Conservation (phyloP, 2,888 invertebrate species). For the Ariolimax columbianus region DNA sequence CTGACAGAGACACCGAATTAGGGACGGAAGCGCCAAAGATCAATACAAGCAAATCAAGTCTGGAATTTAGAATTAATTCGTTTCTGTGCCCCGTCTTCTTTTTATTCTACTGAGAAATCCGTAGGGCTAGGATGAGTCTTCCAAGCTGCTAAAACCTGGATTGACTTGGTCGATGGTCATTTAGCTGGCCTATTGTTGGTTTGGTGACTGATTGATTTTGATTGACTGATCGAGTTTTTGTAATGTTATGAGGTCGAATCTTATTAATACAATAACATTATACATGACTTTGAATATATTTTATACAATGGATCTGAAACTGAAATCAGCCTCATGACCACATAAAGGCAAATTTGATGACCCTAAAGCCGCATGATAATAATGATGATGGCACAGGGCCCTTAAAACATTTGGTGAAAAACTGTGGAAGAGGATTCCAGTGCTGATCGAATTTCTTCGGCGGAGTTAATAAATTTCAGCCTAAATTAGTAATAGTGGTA, state of each 20-base stretch:
- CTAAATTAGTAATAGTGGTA: too few species aligned
- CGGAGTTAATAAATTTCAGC: too few species aligned
- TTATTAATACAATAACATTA: too few species aligned
- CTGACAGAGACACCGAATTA: conserved; percentile 26
- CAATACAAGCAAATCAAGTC: conserved; percentile 48
- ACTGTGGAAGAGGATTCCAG: too few species aligned
- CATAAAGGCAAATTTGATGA: too few species aligned
- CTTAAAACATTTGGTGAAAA: too few species aligned
- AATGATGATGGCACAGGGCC: too few species aligned
- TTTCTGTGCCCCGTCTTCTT: conserved; percentile 37
- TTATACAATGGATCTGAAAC: too few species aligned
- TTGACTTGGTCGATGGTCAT: conserved; percentile 25
- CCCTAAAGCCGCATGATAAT: too few species aligned
- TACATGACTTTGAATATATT: too few species aligned
- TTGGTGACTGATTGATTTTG: not conserved
- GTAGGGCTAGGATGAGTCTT: not conserved
- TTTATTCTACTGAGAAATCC: not conserved
- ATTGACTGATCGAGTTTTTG: conserved; percentile 15
- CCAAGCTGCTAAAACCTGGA: not conserved
- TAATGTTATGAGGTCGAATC: not conserved
- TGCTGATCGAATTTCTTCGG: too few species aligned
- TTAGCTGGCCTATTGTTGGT: conserved; percentile 18
- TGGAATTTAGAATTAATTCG: conserved; percentile 50
- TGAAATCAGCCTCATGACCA: too few species aligned
- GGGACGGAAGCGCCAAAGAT: conserved; percentile 39